Conservation (phyloP, 2,113 vertebrate genomes). For the Nematolebias whitei region DNA sequence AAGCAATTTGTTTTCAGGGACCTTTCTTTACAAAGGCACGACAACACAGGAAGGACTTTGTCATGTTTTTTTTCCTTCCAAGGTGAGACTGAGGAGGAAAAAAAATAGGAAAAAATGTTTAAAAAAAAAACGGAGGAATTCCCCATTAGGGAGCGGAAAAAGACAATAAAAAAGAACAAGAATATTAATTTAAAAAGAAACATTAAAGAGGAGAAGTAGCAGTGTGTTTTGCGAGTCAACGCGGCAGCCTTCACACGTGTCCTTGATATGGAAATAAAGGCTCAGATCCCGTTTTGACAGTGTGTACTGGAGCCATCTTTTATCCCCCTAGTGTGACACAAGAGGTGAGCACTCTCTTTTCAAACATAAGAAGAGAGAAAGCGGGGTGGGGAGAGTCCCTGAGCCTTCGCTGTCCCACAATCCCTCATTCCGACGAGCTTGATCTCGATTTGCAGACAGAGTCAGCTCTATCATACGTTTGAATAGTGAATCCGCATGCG, state of each 20-base stretch:
- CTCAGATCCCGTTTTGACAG: constrained; percentile 57
- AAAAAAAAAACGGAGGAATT: constrained; percentile 8
- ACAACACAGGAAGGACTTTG: constrained; percentile 8
- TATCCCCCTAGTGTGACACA: constrained; percentile 27
- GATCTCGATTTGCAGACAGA: constrained; percentile 59
- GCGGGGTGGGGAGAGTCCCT: constrained; percentile 33
- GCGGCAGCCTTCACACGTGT: constrained; percentile 42
- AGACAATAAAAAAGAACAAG: neutral
- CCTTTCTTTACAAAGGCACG: constrained; percentile 29
- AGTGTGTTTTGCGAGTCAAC: constrained; percentile 50
- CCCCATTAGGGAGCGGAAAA: neutral
- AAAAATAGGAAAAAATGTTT: neutral
- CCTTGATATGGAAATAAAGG: constrained; percentile 67
- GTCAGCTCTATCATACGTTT: constrained; percentile 38
- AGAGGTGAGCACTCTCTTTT: constrained; percentile 55
- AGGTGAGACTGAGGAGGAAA: constrained; percentile 10
- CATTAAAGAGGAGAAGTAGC: constrained; percentile 26
- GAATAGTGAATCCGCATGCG: constrained; percentile 42
- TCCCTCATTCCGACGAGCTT: constrained; percentile 60
- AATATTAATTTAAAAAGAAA: constrained; percentile 20
- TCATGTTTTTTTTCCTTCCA: constrained; percentile 17
- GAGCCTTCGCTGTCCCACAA: constrained; percentile 43
- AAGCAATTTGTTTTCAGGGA: constrained; percentile 58
- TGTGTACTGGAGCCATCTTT: constrained; percentile 31
- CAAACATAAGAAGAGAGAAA: constrained; percentile 26